Conservation (phyloP, 2,888 invertebrate genomes). For the Euphydryas editha region DNA sequence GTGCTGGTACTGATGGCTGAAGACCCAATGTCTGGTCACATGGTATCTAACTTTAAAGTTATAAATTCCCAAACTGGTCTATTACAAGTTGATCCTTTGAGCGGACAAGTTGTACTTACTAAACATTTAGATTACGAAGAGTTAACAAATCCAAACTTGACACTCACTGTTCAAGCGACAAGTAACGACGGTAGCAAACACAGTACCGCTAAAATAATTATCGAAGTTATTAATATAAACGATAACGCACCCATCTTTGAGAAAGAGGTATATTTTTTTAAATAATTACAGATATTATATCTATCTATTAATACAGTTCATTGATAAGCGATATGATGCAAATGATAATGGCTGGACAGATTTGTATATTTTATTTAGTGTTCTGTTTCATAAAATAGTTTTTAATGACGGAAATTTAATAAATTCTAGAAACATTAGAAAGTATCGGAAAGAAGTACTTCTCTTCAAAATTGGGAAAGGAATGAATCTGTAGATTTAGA, state of each 20-base stretch:
- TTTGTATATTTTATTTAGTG: no score
- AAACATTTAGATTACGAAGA: slow-evolving; percentile 91
- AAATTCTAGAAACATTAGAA: no score
- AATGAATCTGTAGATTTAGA: no score
- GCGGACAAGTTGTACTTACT: slow-evolving; percentile 89
- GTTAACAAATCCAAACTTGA: slow-evolving; percentile 83
- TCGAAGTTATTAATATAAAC: slow-evolving; percentile 89
- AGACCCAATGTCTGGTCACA: slow-evolving; percentile 86
- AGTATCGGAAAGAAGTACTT: no score
- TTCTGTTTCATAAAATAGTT: no score
- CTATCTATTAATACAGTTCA: no score
- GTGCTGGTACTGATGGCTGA: slow-evolving; percentile 87
- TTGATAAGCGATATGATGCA: no score
- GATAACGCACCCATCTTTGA: slow-evolving; percentile 90
- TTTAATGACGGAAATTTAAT: no score
- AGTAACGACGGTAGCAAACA: slow-evolving; percentile 81
- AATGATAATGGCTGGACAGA: no score
- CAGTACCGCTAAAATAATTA: slow-evolving; percentile 86
- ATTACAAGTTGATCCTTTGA: slow-evolving; percentile 84
- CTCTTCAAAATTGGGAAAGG: no score
- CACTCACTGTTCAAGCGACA: slow-evolving; percentile 83
- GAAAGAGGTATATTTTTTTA: slow-evolving; percentile 71
- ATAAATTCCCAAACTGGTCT: slow-evolving; percentile 81
- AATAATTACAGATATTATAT: background rate
- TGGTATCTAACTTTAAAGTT: slow-evolving; percentile 85